phyloP scores from a whole-genome alignment of 2,888 invertebrate species.

The Gymnoscelis rufifasciata region DNA sequence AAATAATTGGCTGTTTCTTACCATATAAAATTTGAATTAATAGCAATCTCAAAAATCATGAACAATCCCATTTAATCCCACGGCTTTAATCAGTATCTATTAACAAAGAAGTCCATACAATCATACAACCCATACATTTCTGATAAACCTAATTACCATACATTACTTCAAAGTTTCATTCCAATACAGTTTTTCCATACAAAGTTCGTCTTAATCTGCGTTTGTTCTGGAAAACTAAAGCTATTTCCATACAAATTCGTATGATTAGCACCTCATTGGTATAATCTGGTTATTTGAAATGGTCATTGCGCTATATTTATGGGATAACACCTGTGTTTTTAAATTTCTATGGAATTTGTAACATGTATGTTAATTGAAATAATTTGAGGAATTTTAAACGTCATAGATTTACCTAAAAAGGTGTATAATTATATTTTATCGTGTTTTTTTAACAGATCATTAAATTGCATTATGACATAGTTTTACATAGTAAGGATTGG shows the following conservation, averaged over 20 bases:
- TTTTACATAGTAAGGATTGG: too few relatives aligned
- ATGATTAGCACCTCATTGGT: conserved; percentile 30
- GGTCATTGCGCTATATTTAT: conserved; percentile 27
- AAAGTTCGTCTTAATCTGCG: conserved; percentile 3
- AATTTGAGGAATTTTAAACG: too few relatives aligned
- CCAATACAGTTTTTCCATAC: conserved; percentile 3
- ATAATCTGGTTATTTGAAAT: conserved; percentile 31
- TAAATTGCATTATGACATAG: too few relatives aligned
- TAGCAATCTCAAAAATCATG: not conserved
- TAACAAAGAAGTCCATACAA: conserved; percentile 14
- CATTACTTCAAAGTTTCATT: conserved; percentile 8
- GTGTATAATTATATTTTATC: too few relatives aligned
- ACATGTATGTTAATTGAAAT: conserved; percentile 14
- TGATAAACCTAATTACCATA: conserved; percentile 19
- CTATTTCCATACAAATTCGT: conserved; percentile 28
- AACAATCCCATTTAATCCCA: conserved; percentile 6
- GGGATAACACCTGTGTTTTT: conserved; percentile 23
- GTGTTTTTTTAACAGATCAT: too few relatives aligned
- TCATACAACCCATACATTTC: conserved; percentile 9
- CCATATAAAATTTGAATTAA: too few relatives aligned
- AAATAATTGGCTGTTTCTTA: too few relatives aligned
- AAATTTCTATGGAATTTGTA: conserved; percentile 13
- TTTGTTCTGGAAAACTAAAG: conserved; percentile 13
- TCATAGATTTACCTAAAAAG: too few relatives aligned
- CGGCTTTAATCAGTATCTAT: conserved; percentile 13